Conservation (phyloP, 2,113 vertebrate species). For the Pteruthius melanotis region DNA sequence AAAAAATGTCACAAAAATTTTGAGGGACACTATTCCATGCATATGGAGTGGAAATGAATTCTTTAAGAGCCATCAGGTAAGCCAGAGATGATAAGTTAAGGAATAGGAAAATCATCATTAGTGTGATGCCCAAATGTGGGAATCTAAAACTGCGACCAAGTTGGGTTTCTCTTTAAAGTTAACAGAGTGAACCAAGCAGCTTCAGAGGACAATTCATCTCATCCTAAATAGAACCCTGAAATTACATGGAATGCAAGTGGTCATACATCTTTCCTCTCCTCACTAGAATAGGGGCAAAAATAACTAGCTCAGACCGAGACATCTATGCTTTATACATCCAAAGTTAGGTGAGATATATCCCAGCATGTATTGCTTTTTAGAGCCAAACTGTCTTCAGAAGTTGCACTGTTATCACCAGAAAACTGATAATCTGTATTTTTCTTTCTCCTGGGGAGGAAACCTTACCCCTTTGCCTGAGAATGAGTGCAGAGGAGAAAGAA, state of each 20-base stretch:
- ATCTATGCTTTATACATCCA: background rate
- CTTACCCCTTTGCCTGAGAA: conserved; percentile 1
- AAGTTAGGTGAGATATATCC: background rate
- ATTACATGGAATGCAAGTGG: background rate
- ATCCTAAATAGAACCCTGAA: background rate
- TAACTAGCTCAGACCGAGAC: background rate
- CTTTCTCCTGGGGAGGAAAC: conserved; percentile 11
- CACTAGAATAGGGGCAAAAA: background rate
- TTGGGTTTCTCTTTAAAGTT: background rate
- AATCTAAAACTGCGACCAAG: background rate
- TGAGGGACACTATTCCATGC: background rate
- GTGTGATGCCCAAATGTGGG: background rate
- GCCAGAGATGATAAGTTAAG: background rate
- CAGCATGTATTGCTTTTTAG: background rate
- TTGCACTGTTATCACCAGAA: conserved; percentile 5
- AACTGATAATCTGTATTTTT: conserved; percentile 19
- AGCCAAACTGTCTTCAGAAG: background rate
- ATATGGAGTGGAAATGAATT: background rate
- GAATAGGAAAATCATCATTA: background rate
- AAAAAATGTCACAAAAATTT: background rate
- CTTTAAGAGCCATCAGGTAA: background rate
- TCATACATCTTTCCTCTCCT: background rate
- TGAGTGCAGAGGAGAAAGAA: background rate
- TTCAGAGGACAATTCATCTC: background rate
- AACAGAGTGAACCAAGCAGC: background rate